Conservation (phyloP, 2,113 vertebrate genomes). For the Gracilinanus agilis region DNA sequence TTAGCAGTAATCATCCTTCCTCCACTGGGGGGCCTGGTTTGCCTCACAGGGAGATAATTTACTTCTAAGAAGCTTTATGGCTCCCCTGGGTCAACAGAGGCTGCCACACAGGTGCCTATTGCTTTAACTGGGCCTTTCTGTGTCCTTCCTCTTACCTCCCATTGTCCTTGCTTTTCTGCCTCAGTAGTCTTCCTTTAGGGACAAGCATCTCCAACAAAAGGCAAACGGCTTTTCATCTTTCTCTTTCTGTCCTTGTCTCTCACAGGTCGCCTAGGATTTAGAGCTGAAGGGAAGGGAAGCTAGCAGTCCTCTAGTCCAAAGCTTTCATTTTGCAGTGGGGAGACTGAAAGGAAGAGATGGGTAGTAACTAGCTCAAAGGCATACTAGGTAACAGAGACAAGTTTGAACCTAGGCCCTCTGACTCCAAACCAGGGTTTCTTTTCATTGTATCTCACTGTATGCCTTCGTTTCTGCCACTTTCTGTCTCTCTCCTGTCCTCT, state of each 20-base stretch:
- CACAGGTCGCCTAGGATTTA: neutral
- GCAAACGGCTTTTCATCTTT: neutral
- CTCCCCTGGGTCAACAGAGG: neutral
- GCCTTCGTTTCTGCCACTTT: too few species aligned
- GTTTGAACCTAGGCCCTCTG: neutral
- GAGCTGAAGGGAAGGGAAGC: neutral
- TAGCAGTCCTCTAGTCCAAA: neutral
- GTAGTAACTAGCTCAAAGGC: neutral
- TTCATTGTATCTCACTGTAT: neutral
- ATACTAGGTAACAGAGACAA: neutral
- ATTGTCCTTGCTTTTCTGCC: accelerated
- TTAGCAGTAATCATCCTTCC: constrained; percentile 45
- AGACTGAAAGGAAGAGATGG: neutral
- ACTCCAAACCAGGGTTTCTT: neutral
- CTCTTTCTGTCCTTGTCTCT: neutral
- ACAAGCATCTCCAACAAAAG: neutral
- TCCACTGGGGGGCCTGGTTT: constrained; percentile 43
- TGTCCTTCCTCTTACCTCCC: accelerated
- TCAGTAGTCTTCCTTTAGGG: neutral
- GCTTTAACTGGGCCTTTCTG: neutral
- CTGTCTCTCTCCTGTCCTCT: neutral
- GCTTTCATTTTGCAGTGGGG: neutral
- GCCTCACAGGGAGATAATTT: constrained; percentile 56
- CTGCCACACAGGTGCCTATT: neutral
- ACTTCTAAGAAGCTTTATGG: constrained; percentile 62